Conservation (phyloP, 2,888 invertebrate species). For the Melanostoma scalare region DNA sequence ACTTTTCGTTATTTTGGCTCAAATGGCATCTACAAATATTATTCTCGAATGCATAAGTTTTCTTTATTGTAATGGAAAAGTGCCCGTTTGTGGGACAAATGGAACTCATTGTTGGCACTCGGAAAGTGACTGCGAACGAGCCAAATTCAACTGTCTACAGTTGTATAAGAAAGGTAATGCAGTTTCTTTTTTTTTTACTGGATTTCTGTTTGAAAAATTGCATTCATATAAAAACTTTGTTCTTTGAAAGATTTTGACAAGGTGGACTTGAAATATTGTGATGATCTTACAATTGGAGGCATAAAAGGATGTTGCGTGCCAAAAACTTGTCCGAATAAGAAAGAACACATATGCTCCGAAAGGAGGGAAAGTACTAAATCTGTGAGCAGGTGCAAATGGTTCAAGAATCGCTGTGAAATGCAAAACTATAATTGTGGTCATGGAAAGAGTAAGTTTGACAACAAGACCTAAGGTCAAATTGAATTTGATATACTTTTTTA, state of each 20-base stretch:
- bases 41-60: slow-evolving; percentile 42
- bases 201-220: background rate
- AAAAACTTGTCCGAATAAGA: slow-evolving; percentile 20
- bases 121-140: slow-evolving; percentile 51
- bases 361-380: no score
- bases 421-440: slow-evolving; percentile 29
- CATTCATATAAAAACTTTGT: background rate
- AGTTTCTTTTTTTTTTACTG: background rate
- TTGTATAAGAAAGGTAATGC: slow-evolving; percentile 28
- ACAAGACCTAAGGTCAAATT: background rate
- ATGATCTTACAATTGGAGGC: slow-evolving; percentile 15
- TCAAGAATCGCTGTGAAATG: slow-evolving; percentile 47
- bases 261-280: slow-evolving; percentile 23
- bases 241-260: slow-evolving; percentile 48
- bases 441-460: background rate
- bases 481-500: background rate
- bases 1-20: slow-evolving; percentile 1
- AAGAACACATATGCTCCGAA: slow-evolving; percentile 36
- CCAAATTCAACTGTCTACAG: slow-evolving; percentile 50
- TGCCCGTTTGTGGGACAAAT: slow-evolving; percentile 49
- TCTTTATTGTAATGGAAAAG: slow-evolving; percentile 26
- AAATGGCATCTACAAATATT: slow-evolving; percentile 23
- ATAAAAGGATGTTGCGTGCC: slow-evolving; percentile 31
- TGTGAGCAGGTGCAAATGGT: slow-evolving; percentile 27
- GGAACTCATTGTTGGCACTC: slow-evolving; percentile 50